Base-by-base conservation (phyloP, 2,888 invertebrate species). In the Athetis lepigone region DNA sequence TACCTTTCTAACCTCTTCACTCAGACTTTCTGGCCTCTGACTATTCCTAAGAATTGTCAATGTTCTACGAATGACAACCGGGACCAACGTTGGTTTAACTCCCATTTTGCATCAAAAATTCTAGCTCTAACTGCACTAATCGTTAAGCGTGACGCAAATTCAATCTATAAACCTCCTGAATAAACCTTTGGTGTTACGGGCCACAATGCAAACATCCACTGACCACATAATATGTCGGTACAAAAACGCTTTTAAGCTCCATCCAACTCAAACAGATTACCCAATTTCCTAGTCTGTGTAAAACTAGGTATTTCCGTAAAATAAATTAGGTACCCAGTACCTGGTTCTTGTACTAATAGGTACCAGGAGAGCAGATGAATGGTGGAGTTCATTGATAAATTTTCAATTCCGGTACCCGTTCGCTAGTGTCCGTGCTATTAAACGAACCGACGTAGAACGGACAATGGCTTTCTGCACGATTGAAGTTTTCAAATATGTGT, bases 311-410 rank as follows among this genome's bases (percentile, higher is more conserved):
- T 39, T 19, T 21, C 18, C 11, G n/a, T 37, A 21, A 54, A 42
- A 70, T 64, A 65, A 50, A 64, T 58, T 37, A 46, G 21, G 27
- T 54, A 43, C 19, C 45, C 47, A 39, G 16, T 57, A 60, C 55
- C 54, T 59, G 56, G 46, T 61, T 43, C 27, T 19, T 16, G 60
- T 57, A 65, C 75, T 73, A 79, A 77, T 71, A 65, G 69, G 39
- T 57, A 72, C 68, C 68, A 68, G 72, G 67, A 49, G 68, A 21
- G 64, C 67, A 82, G 76, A 77, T 72, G 65, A 69, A 78, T 77
- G 64, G 75, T 49, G 59, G 51, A 78, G 72, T 62, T 70, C 71
- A 64, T 64, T 75, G 69, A 78, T 80, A 81, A 74, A 82, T 80
- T 80, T 77, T 75, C 81, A 77, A 82, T 77, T 76, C 72, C 56